Conservation (phyloP, 2,888 invertebrate species). For the Latheticus oryzae region DNA sequence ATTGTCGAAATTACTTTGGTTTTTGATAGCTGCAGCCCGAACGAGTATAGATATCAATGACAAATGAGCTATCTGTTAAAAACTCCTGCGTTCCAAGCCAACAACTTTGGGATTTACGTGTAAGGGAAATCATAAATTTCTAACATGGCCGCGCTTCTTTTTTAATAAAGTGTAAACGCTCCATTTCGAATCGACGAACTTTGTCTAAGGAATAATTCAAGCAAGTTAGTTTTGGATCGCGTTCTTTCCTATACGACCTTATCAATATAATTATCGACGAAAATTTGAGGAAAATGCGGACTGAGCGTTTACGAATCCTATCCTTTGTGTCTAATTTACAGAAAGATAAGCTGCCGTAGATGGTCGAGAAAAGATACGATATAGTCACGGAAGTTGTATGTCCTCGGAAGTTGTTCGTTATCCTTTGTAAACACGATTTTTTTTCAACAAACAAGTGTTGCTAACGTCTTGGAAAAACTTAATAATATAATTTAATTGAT, state of each 20-base stretch:
- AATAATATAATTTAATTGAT: too few species aligned
- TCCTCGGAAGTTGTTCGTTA: constrained; percentile 42
- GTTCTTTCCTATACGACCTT: constrained; percentile 13
- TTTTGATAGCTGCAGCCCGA: constrained; percentile 56
- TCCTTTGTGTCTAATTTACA: constrained; percentile 46
- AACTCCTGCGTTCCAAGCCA: constrained; percentile 61
- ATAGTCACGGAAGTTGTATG: constrained; percentile 41
- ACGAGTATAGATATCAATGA: constrained; percentile 60
- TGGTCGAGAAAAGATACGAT: constrained; percentile 42
- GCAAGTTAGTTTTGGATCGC: constrained; percentile 1
- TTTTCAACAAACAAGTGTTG: constrained; percentile 29
- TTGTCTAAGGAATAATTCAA: constrained; percentile 14
- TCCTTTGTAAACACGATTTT: constrained; percentile 41
- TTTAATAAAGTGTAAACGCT: constrained; percentile 59
- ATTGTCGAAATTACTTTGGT: constrained; percentile 56
- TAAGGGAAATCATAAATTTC: constrained; percentile 62
- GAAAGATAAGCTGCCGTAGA: constrained; percentile 36
- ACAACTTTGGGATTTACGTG: constrained; percentile 61
- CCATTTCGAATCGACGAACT: constrained; percentile 49
- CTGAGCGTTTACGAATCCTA: constrained; percentile 26
- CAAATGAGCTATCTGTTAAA: constrained; percentile 63
- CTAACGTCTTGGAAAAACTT: constrained; percentile 26
- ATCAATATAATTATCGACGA: constrained; percentile 33
- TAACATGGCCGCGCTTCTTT: constrained; percentile 57
- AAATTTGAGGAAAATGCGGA: constrained; percentile 30